Percentiles rank a stretch among this genome's conserved stretches.
Conservation (phyloP, 1,140 invertebrate species). For the Tenebrio molitor region DNA sequence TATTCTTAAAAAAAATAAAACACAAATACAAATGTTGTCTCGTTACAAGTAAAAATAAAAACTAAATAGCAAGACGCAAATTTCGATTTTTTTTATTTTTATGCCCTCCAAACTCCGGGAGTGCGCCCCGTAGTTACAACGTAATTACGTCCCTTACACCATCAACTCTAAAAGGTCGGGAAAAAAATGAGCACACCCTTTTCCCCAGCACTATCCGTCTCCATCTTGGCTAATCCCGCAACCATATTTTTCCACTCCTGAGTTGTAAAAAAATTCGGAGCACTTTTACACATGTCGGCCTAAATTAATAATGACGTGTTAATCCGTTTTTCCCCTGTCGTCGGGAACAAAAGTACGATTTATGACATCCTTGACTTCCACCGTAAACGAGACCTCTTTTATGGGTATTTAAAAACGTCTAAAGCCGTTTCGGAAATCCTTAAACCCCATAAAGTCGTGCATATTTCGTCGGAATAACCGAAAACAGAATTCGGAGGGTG, state of each 20-base stretch:
- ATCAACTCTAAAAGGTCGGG: no score
- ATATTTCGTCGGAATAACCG: conserved; percentile 49
- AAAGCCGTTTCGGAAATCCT: conserved; percentile 54
- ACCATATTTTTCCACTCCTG: no score
- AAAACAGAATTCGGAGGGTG: conserved; percentile 34
- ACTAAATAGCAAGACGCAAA: no score
- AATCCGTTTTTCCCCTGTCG: conserved; percentile 24
- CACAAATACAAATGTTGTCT: no score
- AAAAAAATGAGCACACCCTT: neutral
- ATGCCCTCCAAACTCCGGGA: no score
- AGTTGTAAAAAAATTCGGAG: neutral
- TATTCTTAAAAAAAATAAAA: no score
- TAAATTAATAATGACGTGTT: conserved; percentile 41
- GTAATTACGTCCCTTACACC: no score
- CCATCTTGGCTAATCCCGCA: conserved; percentile 7
- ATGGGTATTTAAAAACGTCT: conserved; percentile 40
- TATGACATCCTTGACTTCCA: conserved; percentile 24
- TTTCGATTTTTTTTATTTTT: no score
- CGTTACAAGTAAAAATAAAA: no score
- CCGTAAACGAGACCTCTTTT: conserved; percentile 25
- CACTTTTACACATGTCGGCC: conserved; percentile 14
- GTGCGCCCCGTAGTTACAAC: no score
- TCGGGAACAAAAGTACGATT: conserved; percentile 30
- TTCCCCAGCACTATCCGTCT: neutral
- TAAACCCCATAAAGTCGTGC: conserved; percentile 50